Conservation (phyloP, 2,797 vertebrate species). For the Lagocephalus sceleratus region DNA sequence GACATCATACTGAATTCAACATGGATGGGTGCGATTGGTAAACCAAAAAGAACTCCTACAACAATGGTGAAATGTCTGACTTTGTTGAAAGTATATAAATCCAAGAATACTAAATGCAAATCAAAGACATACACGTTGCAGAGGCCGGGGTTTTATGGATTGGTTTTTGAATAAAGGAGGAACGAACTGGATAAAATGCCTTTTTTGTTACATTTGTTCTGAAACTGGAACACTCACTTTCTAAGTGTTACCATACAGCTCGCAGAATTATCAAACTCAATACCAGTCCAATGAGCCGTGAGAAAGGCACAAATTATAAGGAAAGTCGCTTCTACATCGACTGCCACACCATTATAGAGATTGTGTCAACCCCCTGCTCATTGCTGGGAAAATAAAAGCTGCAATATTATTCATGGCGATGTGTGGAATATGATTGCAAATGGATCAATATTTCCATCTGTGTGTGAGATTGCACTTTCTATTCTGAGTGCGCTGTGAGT, state of each 20-base stretch:
- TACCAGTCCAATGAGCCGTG: constrained; percentile 50
- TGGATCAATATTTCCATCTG: constrained; percentile 34
- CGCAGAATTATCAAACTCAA: constrained; percentile 49
- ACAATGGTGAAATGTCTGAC: too few species aligned
- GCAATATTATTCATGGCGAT: constrained; percentile 12
- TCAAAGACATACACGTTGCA: too few species aligned
- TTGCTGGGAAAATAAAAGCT: constrained; percentile 36
- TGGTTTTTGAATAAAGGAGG: too few species aligned
- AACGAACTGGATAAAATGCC: not conserved
- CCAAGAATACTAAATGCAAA: constrained; percentile 1
- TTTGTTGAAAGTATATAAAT: not conserved
- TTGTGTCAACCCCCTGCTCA: constrained; percentile 38
- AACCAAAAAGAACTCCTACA: too few species aligned
- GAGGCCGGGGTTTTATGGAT: too few species aligned
- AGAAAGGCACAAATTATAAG: constrained; percentile 36
- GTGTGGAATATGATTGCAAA: constrained; percentile 24
- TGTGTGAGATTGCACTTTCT: constrained; percentile 14
- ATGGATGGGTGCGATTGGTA: too few species aligned
- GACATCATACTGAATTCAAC: too few species aligned
- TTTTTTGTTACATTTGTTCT: not conserved
- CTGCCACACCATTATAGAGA: constrained; percentile 43
- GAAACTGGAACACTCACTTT: constrained; percentile 35
- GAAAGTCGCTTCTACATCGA: constrained; percentile 43
- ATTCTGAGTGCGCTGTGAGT: constrained; percentile 6
- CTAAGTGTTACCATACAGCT: constrained; percentile 19